phyloP scores from a whole-genome alignment of 2,888 invertebrate species.

The Drosophila fungiperda region DNA sequence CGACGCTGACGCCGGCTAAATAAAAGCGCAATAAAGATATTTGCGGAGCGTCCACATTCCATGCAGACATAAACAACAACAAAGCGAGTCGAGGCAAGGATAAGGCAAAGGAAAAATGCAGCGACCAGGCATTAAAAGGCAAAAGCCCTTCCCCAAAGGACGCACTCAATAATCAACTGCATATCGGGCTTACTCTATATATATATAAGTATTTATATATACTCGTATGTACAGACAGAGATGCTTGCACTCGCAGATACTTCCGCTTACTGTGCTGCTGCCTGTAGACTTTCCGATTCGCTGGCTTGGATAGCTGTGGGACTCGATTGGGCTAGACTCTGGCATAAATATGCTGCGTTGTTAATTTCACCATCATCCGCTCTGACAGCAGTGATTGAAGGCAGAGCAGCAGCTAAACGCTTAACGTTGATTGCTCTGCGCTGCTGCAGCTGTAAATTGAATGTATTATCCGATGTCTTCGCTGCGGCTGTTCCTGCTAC shows the following conservation, averaged over 20 bases:
- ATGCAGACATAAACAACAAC: conserved; percentile 46
- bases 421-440: conserved; percentile 69
- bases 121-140: conserved; percentile 45
- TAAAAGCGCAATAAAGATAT: conserved; percentile 74
- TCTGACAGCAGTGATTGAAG: conserved; percentile 50
- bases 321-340: conserved; percentile 8
- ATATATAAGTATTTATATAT: conserved; percentile 1
- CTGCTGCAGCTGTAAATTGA: conserved; percentile 70
- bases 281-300: conserved; percentile 16
- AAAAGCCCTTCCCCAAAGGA: conserved; percentile 32
- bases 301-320: conserved; percentile 19
- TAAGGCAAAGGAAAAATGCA: conserved; percentile 50
- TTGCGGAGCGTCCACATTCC: conserved; percentile 44
- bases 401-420: conserved; percentile 59
- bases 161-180: conserved; percentile 68
- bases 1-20: conserved; percentile 60
- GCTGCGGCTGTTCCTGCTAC: background rate
- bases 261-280: background rate
- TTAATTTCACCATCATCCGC: conserved; percentile 54
- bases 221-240: background rate
- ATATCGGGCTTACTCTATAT: conserved; percentile 17
- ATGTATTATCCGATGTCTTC: conserved; percentile 24
- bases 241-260: background rate
- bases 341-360: conserved; percentile 51
- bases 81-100: conserved; percentile 17